These are phyloP conservation scores for Pseudochaenichthys georgianus DNA, from an alignment of 2,797 vertebrate genomes.

Conservation along the genomic window DNA sequence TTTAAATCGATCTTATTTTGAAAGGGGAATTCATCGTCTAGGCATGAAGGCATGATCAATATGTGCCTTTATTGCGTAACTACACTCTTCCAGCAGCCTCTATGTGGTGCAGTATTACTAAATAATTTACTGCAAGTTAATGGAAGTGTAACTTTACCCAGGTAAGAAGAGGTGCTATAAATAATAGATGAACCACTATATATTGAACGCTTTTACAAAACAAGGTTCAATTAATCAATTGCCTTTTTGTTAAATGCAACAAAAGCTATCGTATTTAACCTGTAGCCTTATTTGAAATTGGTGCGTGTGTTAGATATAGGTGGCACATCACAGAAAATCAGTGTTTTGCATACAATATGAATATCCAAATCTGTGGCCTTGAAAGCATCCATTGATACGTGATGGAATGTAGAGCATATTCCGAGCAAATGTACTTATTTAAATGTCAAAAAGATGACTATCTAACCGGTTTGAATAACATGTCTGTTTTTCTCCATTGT, in stretches of 20 bases:
- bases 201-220: background rate
- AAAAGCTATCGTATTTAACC: background rate
- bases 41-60: background rate
- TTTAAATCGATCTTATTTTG: background rate
- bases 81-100: background rate
- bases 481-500: background rate
- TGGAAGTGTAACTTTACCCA: conserved; percentile 45
- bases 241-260: no score
- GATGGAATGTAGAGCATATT: background rate
- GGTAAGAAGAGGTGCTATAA: conserved; percentile 11
- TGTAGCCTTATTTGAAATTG: conserved; percentile 1
- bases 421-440: background rate
- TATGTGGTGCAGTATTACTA: conserved; percentile 37
- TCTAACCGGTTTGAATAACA: background rate
- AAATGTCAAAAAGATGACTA: background rate
- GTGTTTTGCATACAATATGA: conserved; percentile 64
- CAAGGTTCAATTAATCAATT: no score
- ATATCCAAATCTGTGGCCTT: conserved; percentile 51
- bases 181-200: conserved; percentile 50
- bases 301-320: background rate
- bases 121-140: conserved; percentile 63
- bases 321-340: background rate
- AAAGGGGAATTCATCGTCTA: conserved; percentile 8
- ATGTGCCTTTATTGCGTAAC: background rate
- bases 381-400: background rate